Evolutionary conservation across 2,113 vertebrate genomes (phyloP), one percentile per base, ranked within the genome.

Genomic region (Dendrocopos noguchii): DNA sequence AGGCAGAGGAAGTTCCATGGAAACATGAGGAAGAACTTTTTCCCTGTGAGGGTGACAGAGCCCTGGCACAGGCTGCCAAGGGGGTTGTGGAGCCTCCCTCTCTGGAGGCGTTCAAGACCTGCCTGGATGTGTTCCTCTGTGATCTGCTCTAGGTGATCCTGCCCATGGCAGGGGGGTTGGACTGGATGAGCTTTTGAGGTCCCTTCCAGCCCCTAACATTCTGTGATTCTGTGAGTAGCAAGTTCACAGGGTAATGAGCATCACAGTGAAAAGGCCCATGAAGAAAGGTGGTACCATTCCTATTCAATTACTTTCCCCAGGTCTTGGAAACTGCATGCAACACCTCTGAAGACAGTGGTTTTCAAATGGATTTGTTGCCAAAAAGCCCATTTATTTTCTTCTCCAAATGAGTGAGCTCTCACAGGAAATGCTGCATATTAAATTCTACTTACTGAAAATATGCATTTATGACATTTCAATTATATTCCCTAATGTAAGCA

Each of bases 391-490:
- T 95, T 72, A 85, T 92, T 95, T 94, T 65, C 86, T 91, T 94
- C 87, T 92, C 75, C 78, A 94, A 95, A 88, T 71, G 77, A 93
- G 67, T 52, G 71, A 91, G 88, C 90, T 84, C 50, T 95, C 95
- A 93, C 88, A 94, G 94, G 96, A 95, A 96, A 87, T 2, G 57
- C 59, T 96, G 82, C 93, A 97, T 95, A 97, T 96, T 95, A 90
- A 95, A 85, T 84, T 87, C 82, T 75, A 75, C 87, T 93, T 90
- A 79, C 56, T 95, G 90, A 92, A 93, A 96, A 95, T 90, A 96
- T 77, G 88, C 87, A 96, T 96, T 90, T 90, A 84, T 94, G 93
- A 96, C 94, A 96, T 97, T 96, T 94, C 84, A 94, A 90, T 95
- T 87, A 84, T 86, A 91, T 80, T 96, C 78, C 39, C 65, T 71